Base-by-base conservation (phyloP, 2,888 invertebrate species). In the Melipona bicolor region DNA sequence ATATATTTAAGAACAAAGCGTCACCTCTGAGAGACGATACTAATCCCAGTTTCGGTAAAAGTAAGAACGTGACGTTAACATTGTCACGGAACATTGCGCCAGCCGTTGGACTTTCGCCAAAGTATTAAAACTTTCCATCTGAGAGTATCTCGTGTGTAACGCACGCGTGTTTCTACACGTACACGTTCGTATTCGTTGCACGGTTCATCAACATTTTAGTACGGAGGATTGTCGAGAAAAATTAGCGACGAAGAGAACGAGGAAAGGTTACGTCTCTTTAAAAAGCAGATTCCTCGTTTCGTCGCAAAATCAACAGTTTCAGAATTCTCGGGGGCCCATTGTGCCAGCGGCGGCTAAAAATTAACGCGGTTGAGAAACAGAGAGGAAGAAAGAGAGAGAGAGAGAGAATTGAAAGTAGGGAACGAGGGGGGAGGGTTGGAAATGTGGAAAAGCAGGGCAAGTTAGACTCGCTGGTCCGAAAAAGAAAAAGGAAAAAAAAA, bases 321-420 rank as follows among this genome's bases (percentile, higher is more conserved):
- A 61, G 24, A 61, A 61, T 61, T 61, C 9, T 24, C 17, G 17
- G 17, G 3, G 61, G 9, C 9, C 9, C 61, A 17, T 27, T 61
- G 24, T 43, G 43, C 24, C 6, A 43, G 21, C 21, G 15, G 17
- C n/a, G 5, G n/a, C 9, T 9, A n/a, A 65, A 43, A 67, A 36
- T 64, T 67, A 43, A 43, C 9, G 17, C 17, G 19, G 36, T 65
- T 36, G 11, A 36, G 59, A 24, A n/a, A 36, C 4, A 24, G 56
- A 4, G 56, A 59, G 5, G 6, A 6, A 19, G 1, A 9, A 15
- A 17, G 6, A 24, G 15, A 59, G n/a, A 5, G 54, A 1, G n/a
- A 1, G n/a, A 0, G 5, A 13, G 56, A 9, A n/a, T 5, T n/a
- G n/a, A 56, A n/a, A 5, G n/a, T 5, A 5, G 13, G 0, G 0